Percentiles rank a stretch among this genome's conserved stretches.
Evolutionary conservation across 2,797 vertebrate genomes (phyloP).

Genomic region (Argyrosomus regius): DNA sequence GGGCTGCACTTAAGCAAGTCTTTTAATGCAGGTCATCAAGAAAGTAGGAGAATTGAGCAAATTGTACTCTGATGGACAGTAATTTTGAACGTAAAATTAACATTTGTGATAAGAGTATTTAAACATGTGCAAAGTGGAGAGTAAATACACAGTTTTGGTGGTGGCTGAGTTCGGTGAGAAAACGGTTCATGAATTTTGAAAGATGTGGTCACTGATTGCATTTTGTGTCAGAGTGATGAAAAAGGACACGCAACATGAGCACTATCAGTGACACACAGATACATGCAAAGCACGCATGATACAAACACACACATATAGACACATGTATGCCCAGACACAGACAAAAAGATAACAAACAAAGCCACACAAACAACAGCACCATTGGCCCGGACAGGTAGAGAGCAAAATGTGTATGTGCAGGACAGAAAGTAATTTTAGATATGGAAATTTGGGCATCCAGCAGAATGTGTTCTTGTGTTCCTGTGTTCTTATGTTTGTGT

Average conservation of each 20-base stretch:
- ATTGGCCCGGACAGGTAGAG: slow-evolving; percentile 28
- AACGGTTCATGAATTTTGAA: too few species aligned
- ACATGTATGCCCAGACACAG: slow-evolving; percentile 6
- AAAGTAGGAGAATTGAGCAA: not conserved
- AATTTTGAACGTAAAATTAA: not conserved
- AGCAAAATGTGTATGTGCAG: slow-evolving; percentile 44
- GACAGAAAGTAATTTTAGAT: slow-evolving; percentile 65
- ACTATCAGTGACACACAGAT: not conserved
- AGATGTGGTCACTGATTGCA: too few species aligned
- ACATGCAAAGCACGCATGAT: not conserved
- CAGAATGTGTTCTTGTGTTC: slow-evolving; percentile 23
- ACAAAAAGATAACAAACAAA: not conserved
- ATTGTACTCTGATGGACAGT: not conserved
- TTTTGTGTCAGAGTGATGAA: too few species aligned
- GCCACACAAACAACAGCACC: slow-evolving; percentile 28
- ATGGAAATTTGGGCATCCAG: slow-evolving; percentile 53
- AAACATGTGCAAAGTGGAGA: too few species aligned
- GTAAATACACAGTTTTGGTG: not conserved
- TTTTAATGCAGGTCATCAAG: too few species aligned
- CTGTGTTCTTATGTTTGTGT: not conserved
- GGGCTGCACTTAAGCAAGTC: too few species aligned
- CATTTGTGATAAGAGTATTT: not conserved
- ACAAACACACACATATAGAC: slow-evolving; percentile 1
- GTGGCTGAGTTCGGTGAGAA: not conserved
- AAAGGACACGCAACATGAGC: not conserved